Percentiles rank a stretch among this genome's conserved stretches.
Evolutionary conservation across 2,888 invertebrate species (phyloP).

Genomic region (Chironomus riparius): DNA sequence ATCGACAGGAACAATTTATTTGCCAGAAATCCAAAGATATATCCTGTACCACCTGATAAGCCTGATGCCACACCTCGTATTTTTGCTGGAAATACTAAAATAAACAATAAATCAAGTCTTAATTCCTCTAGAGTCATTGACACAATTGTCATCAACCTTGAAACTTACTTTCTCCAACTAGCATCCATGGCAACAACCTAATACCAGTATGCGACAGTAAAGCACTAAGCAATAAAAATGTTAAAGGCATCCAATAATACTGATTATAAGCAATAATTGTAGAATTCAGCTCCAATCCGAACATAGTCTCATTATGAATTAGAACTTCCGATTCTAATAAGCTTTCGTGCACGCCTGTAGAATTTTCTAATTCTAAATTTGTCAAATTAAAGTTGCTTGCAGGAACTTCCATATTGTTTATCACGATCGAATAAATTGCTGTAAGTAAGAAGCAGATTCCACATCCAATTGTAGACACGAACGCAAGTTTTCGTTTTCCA

Average conservation of each 20-base stretch:
- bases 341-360: no score
- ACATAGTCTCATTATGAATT: no score
- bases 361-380: background rate
- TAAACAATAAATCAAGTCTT: no score
- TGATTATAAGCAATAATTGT: constrained; percentile 42
- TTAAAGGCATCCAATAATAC: constrained; percentile 59
- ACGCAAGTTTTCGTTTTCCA: constrained; percentile 60
- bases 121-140: background rate
- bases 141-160: background rate
- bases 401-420: background rate
- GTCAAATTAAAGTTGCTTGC: background rate
- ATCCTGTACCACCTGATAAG: constrained; percentile 61
- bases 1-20: constrained; percentile 65
- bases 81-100: constrained; percentile 50
- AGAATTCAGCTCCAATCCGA: background rate
- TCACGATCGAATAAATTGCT: constrained; percentile 37
- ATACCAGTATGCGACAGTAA: constrained; percentile 62
- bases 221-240: constrained; percentile 55
- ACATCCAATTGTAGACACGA: constrained; percentile 58
- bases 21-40: constrained; percentile 63
- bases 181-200: constrained; percentile 66
- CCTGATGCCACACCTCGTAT: constrained; percentile 65
- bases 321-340: no score
- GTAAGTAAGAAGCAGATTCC: constrained; percentile 52
- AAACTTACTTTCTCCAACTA: constrained; percentile 60